Evolutionary conservation across 2,888 invertebrate genomes (phyloP).

Genomic region (Xestia ashworthii): DNA sequence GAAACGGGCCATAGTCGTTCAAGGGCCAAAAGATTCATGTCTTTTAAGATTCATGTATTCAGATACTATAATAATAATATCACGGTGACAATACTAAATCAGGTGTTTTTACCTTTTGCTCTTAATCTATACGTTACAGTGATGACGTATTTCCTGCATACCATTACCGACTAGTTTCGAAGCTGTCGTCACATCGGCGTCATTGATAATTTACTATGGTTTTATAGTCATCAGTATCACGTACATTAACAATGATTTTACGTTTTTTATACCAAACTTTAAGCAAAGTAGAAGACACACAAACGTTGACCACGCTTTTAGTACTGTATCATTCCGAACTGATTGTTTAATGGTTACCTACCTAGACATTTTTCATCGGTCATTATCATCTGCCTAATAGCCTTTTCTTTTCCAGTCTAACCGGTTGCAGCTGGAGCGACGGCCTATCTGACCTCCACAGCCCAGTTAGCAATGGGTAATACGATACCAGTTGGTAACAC

Average conservation of each 20-base stretch:
- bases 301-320: no score
- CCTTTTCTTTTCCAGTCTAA: no score
- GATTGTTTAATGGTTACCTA: no score
- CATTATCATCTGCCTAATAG: no score
- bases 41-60: background rate
- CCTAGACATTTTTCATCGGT: no score
- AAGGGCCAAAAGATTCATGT: background rate
- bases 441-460: no score
- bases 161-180: constrained; percentile 7
- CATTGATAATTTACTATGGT: constrained; percentile 49
- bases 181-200: constrained; percentile 40
- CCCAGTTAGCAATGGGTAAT: no score
- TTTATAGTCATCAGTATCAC: constrained; percentile 14
- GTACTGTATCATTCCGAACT: no score
- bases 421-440: no score
- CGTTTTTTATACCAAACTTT: background rate
- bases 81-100: constrained; percentile 1
- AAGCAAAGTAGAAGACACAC: no score
- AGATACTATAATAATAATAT: background rate
- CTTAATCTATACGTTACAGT: background rate
- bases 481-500: no score
- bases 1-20: background rate
- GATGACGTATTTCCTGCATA: constrained; percentile 42
- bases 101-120: constrained; percentile 23
- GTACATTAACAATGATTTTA: constrained; percentile 17